These are phyloP conservation scores for Gallinago nigripennis DNA, from an alignment of 2,797 vertebrate genomes.

Conservation along the genomic window DNA sequence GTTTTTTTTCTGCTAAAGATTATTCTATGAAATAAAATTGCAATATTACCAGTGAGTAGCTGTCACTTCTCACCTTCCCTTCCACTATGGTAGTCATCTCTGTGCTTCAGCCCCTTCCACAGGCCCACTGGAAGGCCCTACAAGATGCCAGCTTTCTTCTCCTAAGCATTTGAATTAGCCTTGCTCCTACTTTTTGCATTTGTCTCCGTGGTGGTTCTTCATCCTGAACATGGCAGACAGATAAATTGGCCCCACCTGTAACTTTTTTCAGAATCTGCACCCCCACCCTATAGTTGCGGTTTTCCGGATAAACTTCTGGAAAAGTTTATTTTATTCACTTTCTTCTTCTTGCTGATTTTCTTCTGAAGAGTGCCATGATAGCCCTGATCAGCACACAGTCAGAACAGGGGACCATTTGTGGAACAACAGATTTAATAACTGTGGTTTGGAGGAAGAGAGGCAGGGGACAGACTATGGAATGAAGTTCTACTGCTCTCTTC, in stretches of 20 bases:
- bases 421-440: not conserved
- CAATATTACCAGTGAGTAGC: not conserved
- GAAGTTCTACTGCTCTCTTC: not conserved
- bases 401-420: not conserved
- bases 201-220: not conserved
- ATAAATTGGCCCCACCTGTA: not conserved
- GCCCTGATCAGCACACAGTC: fast-evolving
- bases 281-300: not conserved
- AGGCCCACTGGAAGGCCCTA: not conserved
- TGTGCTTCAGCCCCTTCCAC: not conserved
- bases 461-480: not conserved
- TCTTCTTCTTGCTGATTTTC: not conserved
- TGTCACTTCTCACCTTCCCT: not conserved
- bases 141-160: not conserved
- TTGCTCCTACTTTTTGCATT: not conserved
- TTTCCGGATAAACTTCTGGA: not conserved
- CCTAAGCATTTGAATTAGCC: not conserved
- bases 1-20: not conserved
- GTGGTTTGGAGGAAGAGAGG: not conserved
- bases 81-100: not conserved
- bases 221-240: not conserved
- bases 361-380: not conserved
- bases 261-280: not conserved
- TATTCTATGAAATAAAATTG: not conserved
- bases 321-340: too few relatives aligned